Evolutionary conservation across 2,888 invertebrate species (phyloP).

Genomic region (Melikaiella ostensackeni): DNA sequence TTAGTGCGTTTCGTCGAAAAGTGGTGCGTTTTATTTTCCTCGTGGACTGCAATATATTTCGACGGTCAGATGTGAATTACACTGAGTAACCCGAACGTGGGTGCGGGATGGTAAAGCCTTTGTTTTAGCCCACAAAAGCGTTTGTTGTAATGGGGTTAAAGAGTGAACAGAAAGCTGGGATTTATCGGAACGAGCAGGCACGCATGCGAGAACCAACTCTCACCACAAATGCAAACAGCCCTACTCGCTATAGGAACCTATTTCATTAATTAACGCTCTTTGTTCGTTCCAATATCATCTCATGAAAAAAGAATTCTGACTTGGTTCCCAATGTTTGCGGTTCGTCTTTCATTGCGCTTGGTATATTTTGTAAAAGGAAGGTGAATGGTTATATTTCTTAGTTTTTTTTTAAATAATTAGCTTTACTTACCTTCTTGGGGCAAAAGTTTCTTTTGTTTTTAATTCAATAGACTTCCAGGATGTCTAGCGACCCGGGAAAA

Average conservation of each 20-base stretch:
- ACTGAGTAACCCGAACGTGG: slow-evolving; percentile 56
- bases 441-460: too few species aligned
- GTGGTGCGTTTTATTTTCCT: slow-evolving; percentile 30
- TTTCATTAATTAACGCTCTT: slow-evolving; percentile 33
- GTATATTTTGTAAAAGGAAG: not conserved
- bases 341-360: slow-evolving; percentile 8
- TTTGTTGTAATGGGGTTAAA: slow-evolving; percentile 56
- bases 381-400: not conserved
- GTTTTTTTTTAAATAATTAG: too few species aligned
- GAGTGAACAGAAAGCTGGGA: slow-evolving; percentile 59
- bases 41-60: slow-evolving; percentile 54
- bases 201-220: slow-evolving; percentile 32
- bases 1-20: not conserved
- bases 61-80: slow-evolving; percentile 55
- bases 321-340: not conserved
- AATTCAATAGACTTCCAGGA: too few species aligned
- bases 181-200: slow-evolving; percentile 44
- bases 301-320: not conserved
- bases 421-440: too few species aligned
- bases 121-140: slow-evolving; percentile 61
- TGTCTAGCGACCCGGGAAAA: too few species aligned
- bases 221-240: slow-evolving; percentile 28
- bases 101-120: slow-evolving; percentile 50
- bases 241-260: slow-evolving; percentile 17
- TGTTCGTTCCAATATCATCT: slow-evolving; percentile 30